Conservation (phyloP, 1,140 invertebrate species). For the Drosophila simulans region DNA sequence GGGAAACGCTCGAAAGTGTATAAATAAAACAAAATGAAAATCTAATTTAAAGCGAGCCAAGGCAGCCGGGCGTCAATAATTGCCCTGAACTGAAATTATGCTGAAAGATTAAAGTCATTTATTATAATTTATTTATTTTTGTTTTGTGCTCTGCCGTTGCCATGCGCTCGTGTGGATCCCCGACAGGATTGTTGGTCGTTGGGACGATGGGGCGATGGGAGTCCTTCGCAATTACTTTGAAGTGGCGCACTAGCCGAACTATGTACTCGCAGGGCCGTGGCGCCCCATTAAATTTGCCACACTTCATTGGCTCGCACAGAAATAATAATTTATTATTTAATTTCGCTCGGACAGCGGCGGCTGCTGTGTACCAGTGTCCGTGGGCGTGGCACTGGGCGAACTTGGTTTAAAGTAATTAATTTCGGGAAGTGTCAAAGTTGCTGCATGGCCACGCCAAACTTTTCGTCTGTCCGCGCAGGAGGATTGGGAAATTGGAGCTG, state of each 20-base stretch:
- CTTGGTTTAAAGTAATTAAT: constrained; percentile 79
- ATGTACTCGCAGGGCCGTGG: constrained; percentile 60
- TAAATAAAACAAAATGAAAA: constrained; percentile 50
- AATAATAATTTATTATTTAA: constrained; percentile 83
- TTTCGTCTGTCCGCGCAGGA: constrained; percentile 34
- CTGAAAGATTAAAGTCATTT: constrained; percentile 74
- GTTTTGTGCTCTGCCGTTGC: constrained; percentile 41
- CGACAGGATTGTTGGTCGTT: constrained; percentile 13
- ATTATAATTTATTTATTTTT: constrained; percentile 64
- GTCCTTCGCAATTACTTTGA: constrained; percentile 78
- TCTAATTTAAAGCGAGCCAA: constrained; percentile 52
- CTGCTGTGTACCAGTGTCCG: not conserved
- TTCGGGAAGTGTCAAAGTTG: constrained; percentile 78
- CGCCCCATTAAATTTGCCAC: constrained; percentile 78
- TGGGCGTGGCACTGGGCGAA: constrained; percentile 26
- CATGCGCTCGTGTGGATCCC: constrained; percentile 54
- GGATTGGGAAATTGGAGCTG: constrained; percentile 27
- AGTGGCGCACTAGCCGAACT: constrained; percentile 74
- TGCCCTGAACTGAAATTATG: constrained; percentile 67
- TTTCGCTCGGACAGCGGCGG: constrained; percentile 36
- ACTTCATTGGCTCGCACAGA: constrained; percentile 75
- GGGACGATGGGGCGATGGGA: not conserved
- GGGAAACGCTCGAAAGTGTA: constrained; percentile 1
- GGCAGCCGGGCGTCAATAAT: constrained; percentile 63
- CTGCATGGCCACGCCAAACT: constrained; percentile 59